Conservation (phyloP, 2,797 vertebrate genomes). For the Xenentodon cancila region DNA sequence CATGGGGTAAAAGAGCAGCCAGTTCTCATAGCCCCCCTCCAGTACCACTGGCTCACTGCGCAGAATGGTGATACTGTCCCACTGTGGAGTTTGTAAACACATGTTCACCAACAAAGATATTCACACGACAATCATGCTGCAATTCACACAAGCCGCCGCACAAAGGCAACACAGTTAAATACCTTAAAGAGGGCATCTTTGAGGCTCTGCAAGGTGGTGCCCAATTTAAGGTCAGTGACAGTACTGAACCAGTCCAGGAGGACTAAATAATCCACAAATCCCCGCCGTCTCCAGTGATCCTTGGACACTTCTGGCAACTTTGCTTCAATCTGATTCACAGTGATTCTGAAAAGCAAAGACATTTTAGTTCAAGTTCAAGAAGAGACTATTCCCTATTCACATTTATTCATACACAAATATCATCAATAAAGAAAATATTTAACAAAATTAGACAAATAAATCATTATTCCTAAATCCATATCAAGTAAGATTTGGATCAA, state of each 20-base stretch:
- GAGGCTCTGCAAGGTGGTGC: constrained; percentile 92
- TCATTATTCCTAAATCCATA: background rate
- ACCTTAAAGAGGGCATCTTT: constrained; percentile 98
- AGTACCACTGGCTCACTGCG: constrained; percentile 92
- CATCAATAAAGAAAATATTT: background rate
- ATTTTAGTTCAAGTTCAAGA: background rate
- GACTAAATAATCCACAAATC: constrained; percentile 89
- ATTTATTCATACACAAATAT: background rate
- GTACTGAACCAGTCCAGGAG: constrained; percentile 97
- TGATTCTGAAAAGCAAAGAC: constrained; percentile 82
- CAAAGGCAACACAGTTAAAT: constrained; percentile 14
- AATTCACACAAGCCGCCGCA: background rate
- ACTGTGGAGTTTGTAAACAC: constrained; percentile 76
- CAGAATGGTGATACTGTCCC: constrained; percentile 94
- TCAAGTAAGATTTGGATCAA: background rate
- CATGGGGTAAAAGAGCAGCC: constrained; percentile 97
- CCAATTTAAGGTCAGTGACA: constrained; percentile 86
- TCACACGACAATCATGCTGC: too few relatives aligned
- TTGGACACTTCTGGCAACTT: constrained; percentile 90
- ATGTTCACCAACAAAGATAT: constrained; percentile 6
- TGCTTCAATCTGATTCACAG: constrained; percentile 90
- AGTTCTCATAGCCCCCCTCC: constrained; percentile 97
- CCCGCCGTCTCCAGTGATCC: constrained; percentile 88
- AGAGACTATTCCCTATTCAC: background rate
- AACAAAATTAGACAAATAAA: background rate